Percentiles rank a stretch among this genome's conserved stretches.
Evolutionary conservation across 2,113 vertebrate species (phyloP).

Genomic region (Aegithalos caudatus): DNA sequence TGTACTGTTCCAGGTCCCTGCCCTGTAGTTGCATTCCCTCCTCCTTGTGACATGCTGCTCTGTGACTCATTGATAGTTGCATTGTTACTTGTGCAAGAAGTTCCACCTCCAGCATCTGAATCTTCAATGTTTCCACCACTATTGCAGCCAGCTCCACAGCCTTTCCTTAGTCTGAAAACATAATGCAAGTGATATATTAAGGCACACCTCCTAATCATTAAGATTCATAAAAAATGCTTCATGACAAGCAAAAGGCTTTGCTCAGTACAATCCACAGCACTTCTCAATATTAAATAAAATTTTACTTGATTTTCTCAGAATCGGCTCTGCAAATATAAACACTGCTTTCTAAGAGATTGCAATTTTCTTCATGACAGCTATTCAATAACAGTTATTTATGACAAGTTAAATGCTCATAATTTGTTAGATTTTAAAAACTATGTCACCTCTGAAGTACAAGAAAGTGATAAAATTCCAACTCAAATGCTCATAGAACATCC

Average conservation of each 20-base stretch:
- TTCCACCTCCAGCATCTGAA: slow-evolving; percentile 85
- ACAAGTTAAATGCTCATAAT: not conserved
- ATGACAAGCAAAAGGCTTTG: not conserved
- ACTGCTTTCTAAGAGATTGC: not conserved
- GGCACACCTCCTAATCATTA: not conserved
- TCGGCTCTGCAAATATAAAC: not conserved
- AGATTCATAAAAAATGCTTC: not conserved
- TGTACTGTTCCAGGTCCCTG: slow-evolving; percentile 79
- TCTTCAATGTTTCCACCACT: slow-evolving; percentile 98
- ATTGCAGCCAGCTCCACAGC: slow-evolving; percentile 97
- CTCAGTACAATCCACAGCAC: not conserved
- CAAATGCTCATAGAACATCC: not conserved
- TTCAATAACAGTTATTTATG: not conserved
- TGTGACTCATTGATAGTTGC: slow-evolving; percentile 84
- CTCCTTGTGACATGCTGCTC: slow-evolving; percentile 77
- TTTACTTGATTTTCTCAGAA: not conserved
- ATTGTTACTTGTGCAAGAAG: slow-evolving; percentile 86
- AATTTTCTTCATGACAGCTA: not conserved
- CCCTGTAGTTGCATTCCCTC: slow-evolving; percentile 56
- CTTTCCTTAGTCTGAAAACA: slow-evolving; percentile 86
- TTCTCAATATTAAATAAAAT: not conserved
- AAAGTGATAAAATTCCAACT: not conserved
- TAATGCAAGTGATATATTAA: not conserved
- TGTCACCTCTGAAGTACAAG: not conserved
- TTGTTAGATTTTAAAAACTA: not conserved